Evolutionary conservation across 1,140 invertebrate species (phyloP).

Genomic region (Drosophila pseudoananassae): DNA sequence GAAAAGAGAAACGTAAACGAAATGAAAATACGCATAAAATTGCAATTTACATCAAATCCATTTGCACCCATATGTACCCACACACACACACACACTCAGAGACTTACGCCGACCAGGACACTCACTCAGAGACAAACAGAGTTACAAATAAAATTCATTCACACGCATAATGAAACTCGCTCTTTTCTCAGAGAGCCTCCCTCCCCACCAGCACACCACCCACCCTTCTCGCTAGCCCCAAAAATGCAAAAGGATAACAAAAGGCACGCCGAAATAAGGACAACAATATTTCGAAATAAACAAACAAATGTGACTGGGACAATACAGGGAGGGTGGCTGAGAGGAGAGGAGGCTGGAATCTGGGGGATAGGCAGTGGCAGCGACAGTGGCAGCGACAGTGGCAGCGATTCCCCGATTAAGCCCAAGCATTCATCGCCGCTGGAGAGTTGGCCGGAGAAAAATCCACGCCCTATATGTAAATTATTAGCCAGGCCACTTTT

Average conservation of each 20-base stretch:
- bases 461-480: conserved; percentile 83
- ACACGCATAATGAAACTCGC: conserved; percentile 78
- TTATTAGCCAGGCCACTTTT: conserved; percentile 81
- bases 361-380: not conserved
- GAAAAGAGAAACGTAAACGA: conserved; percentile 38
- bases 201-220: not conserved
- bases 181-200: conserved; percentile 17
- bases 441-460: conserved; percentile 59
- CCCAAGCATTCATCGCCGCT: conserved; percentile 56
- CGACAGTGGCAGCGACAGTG: not conserved
- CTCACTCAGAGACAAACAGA: conserved; percentile 28
- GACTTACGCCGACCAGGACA: conserved; percentile 23
- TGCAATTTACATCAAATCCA: conserved; percentile 82
- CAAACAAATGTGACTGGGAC: conserved; percentile 69
- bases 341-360: not conserved
- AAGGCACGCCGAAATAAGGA: conserved; percentile 72
- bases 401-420: conserved; percentile 35
- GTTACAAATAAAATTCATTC: conserved; percentile 80
- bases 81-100: conserved; percentile 21
- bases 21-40: conserved; percentile 82
- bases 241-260: conserved; percentile 64
- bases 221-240: not conserved
- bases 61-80: conserved; percentile 74
- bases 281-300: conserved; percentile 81
- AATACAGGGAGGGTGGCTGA: not conserved